Evolutionary conservation across 2,888 invertebrate genomes (phyloP).

Genomic region (Acronicta psi): DNA sequence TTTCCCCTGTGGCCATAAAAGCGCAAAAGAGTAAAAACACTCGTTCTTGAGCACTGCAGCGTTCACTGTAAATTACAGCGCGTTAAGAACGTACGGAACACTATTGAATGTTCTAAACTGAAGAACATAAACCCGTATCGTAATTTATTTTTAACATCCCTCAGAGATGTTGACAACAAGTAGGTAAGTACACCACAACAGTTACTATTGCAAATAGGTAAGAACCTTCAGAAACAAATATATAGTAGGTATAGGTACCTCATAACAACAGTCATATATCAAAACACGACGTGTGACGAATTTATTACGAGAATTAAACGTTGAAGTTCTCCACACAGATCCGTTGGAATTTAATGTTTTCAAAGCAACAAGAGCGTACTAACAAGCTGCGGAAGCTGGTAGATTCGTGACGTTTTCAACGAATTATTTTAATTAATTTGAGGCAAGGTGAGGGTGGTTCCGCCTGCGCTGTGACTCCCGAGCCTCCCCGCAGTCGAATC

Average conservation of each 20-base stretch:
- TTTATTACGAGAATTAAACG: slow-evolving; percentile 59
- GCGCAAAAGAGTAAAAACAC: slow-evolving; percentile 48
- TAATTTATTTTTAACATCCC: slow-evolving; percentile 22
- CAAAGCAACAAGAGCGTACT: slow-evolving; percentile 67
- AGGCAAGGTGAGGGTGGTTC: slow-evolving; percentile 59
- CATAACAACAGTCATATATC: slow-evolving; percentile 53
- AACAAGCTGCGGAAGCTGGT: slow-evolving; percentile 66
- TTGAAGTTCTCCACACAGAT: slow-evolving; percentile 53
- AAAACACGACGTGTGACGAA: slow-evolving; percentile 60
- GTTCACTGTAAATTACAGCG: slow-evolving; percentile 49
- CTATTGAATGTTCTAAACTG: slow-evolving; percentile 40
- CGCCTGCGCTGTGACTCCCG: slow-evolving; percentile 39
- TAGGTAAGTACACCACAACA: slow-evolving; percentile 7
- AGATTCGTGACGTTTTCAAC: slow-evolving; percentile 69
- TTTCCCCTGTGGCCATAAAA: slow-evolving; percentile 55
- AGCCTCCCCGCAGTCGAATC: slow-evolving; percentile 42
- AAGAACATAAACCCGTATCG: slow-evolving; percentile 22
- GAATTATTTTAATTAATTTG: slow-evolving; percentile 75
- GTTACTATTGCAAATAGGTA: slow-evolving; percentile 12
- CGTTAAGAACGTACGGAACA: slow-evolving; percentile 46
- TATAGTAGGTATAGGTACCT: slow-evolving; percentile 35
- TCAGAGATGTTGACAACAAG: slow-evolving; percentile 7
- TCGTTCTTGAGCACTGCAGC: slow-evolving; percentile 52
- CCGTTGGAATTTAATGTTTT: slow-evolving; percentile 64
- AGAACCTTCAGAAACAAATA: slow-evolving; percentile 30